Percentiles rank a stretch among this genome's conserved stretches.
phyloP scores from a whole-genome alignment of 2,113 vertebrate species.

The Gambusia affinis region DNA sequence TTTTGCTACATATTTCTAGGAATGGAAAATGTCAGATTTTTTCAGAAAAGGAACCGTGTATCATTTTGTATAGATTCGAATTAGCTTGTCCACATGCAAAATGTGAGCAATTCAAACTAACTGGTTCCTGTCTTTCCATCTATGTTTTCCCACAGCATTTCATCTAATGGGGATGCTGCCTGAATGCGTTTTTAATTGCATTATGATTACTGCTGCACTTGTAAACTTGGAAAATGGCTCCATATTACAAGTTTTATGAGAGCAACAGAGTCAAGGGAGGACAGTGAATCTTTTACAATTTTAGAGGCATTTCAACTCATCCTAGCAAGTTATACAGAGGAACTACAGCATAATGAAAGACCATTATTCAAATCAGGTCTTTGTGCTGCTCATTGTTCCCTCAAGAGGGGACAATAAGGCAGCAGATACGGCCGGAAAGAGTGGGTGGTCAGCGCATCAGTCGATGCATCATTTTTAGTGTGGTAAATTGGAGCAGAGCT shows the following conservation, averaged over 20 bases:
- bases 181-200: constrained; percentile 67
- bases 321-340: constrained; percentile 28
- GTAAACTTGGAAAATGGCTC: constrained; percentile 36
- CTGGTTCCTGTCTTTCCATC: constrained; percentile 1
- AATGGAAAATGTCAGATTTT: too few relatives aligned
- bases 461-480: constrained; percentile 9
- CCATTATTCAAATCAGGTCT: constrained; percentile 39
- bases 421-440: too few relatives aligned
- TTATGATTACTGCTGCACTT: constrained; percentile 54
- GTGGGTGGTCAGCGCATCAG: constrained; percentile 6
- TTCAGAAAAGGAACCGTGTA: not conserved
- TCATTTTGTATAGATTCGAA: not conserved
- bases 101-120: not conserved
- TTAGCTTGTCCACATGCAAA: not conserved
- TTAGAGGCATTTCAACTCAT: constrained; percentile 29
- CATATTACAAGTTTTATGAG: constrained; percentile 44
- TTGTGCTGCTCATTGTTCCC: constrained; percentile 19
- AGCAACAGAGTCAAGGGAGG: not conserved
- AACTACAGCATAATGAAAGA: constrained; percentile 36
- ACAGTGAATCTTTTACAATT: constrained; percentile 8
- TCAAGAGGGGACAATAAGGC: constrained; percentile 8
- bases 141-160: constrained; percentile 11
- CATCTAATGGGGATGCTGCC: constrained; percentile 26
- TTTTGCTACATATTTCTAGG: too few relatives aligned
- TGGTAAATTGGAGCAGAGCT: constrained; percentile 37